Conservation (phyloP, 2,113 vertebrate species). For the Pavo muticus region DNA sequence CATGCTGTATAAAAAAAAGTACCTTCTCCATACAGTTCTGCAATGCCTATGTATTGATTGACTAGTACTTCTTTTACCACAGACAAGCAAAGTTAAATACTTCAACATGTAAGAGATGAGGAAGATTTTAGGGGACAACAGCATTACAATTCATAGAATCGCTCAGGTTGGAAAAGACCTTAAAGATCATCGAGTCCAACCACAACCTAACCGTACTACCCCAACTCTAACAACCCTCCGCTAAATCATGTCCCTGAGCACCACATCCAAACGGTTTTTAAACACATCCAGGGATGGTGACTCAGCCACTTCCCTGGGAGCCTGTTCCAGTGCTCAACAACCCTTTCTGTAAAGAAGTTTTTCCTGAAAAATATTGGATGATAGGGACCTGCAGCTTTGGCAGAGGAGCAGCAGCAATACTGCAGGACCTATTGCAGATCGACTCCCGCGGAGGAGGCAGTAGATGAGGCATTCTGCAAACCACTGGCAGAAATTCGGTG, state of each 20-base stretch:
- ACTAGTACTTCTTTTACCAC: not conserved
- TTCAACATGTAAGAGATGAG: not conserved
- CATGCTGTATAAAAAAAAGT: not conserved
- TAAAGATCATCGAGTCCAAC: too few relatives aligned
- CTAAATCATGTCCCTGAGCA: too few relatives aligned
- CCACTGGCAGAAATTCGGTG: rapidly evolving
- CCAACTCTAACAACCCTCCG: too few relatives aligned
- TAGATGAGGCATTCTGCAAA: not conserved
- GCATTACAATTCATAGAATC: not conserved
- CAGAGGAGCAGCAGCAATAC: not conserved
- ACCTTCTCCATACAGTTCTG: not conserved
- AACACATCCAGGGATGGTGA: too few relatives aligned
- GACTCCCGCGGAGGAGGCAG: not conserved
- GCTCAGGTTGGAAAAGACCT: too few relatives aligned
- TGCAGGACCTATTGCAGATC: not conserved
- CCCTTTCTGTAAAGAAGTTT: too few relatives aligned
- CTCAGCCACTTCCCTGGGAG: too few relatives aligned
- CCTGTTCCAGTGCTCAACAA: too few relatives aligned
- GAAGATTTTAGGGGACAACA: too few relatives aligned
- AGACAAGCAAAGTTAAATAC: not conserved
- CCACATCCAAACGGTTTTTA: too few relatives aligned
- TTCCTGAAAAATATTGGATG: not conserved
- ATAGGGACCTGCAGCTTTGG: not conserved
- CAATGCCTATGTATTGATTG: rapidly evolving
- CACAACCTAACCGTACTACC: too few relatives aligned